phyloP scores from a whole-genome alignment of 2,888 invertebrate species.

The Trichopoda pennipes region DNA sequence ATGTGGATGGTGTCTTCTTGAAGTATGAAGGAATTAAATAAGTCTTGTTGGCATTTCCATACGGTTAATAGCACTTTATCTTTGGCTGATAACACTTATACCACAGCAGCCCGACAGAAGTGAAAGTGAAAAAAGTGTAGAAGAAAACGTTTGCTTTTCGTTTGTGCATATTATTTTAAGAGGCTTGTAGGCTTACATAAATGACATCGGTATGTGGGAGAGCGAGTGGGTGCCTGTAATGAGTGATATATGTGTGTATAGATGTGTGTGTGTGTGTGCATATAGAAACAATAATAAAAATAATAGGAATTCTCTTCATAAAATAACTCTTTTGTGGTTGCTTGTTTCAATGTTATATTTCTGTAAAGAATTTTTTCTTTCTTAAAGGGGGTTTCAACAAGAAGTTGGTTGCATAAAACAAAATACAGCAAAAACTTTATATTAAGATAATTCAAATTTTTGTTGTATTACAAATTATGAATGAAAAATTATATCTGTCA shows the following conservation, averaged over 20 bases:
- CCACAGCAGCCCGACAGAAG: constrained; percentile 5
- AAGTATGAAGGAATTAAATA: constrained; percentile 36
- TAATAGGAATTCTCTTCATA: constrained; percentile 37
- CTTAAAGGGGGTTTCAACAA: too few species aligned
- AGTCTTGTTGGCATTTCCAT: constrained; percentile 38
- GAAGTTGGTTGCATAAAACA: too few species aligned
- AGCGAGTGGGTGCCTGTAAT: not conserved
- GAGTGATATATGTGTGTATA: not conserved
- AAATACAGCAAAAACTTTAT: too few species aligned
- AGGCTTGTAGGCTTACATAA: not conserved
- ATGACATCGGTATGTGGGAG: not conserved
- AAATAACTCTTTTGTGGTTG: constrained; percentile 51
- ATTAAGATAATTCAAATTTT: too few species aligned
- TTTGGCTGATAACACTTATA: constrained; percentile 18
- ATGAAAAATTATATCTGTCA: too few species aligned
- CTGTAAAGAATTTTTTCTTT: not conserved
- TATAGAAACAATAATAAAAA: not conserved
- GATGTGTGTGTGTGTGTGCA: too few species aligned
- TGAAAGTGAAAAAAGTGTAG: not conserved
- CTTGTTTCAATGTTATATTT: not conserved
- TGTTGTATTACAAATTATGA: too few species aligned
- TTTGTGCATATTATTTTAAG: constrained; percentile 32
- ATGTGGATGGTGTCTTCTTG: constrained; percentile 42
- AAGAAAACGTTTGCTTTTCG: constrained; percentile 26
- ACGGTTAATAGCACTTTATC: constrained; percentile 36